A percentile compares a stretch with the other conserved stretches of the same genome.
These are phyloP conservation scores for Euura lappo DNA, from an alignment of 1,140 invertebrate genomes.

Conservation along the genomic window DNA sequence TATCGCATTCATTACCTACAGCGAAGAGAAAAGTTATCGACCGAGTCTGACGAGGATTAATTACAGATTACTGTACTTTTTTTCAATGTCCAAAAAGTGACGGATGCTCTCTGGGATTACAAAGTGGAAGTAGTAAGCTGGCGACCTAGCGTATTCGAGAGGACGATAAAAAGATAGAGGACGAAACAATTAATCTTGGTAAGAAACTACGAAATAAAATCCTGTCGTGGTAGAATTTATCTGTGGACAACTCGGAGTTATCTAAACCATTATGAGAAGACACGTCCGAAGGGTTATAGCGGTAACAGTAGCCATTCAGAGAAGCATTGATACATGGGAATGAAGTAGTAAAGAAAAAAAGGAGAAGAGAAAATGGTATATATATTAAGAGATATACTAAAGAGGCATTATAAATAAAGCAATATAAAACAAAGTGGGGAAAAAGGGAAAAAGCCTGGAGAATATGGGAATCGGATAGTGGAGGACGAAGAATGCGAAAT, in stretches of 20 bases:
- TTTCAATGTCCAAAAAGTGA: no score
- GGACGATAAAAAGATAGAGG: neutral
- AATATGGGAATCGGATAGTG: no score
- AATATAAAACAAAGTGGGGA: neutral
- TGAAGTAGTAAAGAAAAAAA: neutral
- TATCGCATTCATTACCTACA: no score
- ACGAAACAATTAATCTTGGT: neutral
- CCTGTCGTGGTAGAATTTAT: neutral
- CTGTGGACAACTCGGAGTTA: neutral
- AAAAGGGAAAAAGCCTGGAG: no score
- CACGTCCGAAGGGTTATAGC: neutral
- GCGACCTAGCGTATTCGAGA: no score
- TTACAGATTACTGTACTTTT: no score
- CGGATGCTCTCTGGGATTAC: no score
- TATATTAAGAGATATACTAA: neutral
- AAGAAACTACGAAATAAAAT: slow-evolving; percentile 3
- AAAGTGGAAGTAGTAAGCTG: no score
- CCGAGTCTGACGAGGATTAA: no score
- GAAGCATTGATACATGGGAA: neutral
- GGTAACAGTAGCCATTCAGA: neutral
- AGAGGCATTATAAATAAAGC: neutral
- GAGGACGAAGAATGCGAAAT: no score
- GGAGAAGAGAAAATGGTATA: neutral
- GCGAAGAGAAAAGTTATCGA: no score
- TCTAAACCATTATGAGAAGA: neutral